Percentiles rank a stretch among this genome's conserved stretches.
phyloP scores from a whole-genome alignment of 1,140 invertebrate species.

The Argopecten irradians region DNA sequence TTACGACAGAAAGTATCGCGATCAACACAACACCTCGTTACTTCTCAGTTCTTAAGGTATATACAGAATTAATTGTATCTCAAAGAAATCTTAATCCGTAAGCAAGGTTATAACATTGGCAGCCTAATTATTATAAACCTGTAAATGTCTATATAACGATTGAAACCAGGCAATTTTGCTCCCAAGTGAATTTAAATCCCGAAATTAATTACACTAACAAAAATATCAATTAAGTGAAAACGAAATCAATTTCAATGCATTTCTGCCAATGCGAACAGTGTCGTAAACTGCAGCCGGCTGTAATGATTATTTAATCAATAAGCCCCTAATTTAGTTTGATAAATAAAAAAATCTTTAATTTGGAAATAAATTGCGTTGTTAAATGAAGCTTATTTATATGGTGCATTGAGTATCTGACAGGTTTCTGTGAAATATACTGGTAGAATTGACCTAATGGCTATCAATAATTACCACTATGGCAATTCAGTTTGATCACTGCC shows the following conservation, averaged over 20 bases:
- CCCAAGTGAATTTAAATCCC: neutral
- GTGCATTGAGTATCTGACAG: neutral
- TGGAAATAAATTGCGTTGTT: constrained; percentile 2
- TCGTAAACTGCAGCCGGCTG: neutral
- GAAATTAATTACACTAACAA: neutral
- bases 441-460: neutral
- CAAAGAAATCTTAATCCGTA: neutral
- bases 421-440: neutral
- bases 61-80: neutral
- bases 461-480: neutral
- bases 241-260: neutral
- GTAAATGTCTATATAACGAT: neutral
- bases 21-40: neutral
- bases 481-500: neutral
- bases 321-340: neutral
- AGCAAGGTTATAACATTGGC: neutral
- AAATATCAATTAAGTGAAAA: neutral
- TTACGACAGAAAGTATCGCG: neutral
- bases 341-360: constrained; percentile 12
- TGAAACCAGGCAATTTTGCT: neutral
- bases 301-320: neutral
- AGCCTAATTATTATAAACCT: neutral
- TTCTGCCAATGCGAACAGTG: neutral
- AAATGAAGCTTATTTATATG: neutral
- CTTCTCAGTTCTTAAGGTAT: neutral